phyloP scores from a whole-genome alignment of 2,888 invertebrate genomes.

The Isoperla grammatica region DNA sequence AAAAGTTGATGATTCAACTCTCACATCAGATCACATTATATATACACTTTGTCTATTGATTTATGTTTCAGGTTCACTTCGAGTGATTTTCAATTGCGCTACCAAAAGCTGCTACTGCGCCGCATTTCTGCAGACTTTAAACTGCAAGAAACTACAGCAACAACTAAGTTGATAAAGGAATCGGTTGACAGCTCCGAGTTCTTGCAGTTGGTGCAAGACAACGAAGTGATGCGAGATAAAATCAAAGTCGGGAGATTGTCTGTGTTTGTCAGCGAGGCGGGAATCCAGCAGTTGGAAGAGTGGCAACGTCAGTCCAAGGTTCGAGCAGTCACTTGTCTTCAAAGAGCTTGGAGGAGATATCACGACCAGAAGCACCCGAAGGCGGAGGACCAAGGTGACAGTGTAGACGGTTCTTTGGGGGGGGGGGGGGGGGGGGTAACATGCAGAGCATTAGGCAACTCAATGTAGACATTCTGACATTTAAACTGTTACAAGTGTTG shows the following conservation, averaged over 20 bases:
- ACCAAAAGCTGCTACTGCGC: not conserved
- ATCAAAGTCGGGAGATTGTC: slow-evolving; percentile 1
- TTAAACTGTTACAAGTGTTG: too few species aligned
- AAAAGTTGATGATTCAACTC: too few species aligned
- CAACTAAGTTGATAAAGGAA: not conserved
- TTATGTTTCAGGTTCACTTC: slow-evolving; percentile 6
- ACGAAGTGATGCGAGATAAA: slow-evolving; percentile 1
- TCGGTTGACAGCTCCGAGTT: not conserved
- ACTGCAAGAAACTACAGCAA: too few species aligned
- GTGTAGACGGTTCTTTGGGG: too few species aligned
- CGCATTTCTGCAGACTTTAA: too few species aligned
- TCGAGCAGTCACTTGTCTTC: not conserved
- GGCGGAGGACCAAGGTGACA: not conserved
- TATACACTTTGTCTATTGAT: not conserved
- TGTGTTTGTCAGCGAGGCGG: slow-evolving; percentile 10
- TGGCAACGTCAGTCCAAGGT: not conserved
- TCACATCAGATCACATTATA: too few species aligned
- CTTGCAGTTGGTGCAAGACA: not conserved
- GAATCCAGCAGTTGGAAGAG: not conserved
- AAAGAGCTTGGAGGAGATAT: slow-evolving; percentile 1
- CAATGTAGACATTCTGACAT: too few species aligned
- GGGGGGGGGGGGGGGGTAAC: too few species aligned
- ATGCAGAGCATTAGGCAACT: too few species aligned
- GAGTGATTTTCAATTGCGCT: not conserved
- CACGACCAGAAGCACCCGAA: too few species aligned